Evolutionary conservation across 1,140 invertebrate species (phyloP), one percentile per base, ranked within the genome.

Genomic region (Drosophila watanabei): DNA sequence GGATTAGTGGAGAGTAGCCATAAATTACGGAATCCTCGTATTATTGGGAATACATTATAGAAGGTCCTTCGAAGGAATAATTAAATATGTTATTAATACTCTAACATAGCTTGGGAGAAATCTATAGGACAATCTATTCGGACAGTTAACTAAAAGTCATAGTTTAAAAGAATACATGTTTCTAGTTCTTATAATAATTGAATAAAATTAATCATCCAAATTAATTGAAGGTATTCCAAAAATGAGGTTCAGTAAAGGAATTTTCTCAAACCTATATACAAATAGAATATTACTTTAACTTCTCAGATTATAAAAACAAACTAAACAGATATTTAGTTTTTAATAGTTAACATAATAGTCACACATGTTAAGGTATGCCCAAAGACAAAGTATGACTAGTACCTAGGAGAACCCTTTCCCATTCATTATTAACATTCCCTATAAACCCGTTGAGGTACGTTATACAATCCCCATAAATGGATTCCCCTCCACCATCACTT

Each of bases 1-100:
- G 28, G 32, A 69, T 51, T 68, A 66, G 3, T 14, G 4, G 18
- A 5, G 41, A 41, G n/a, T 43, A 24, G 5, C 16, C 62, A 41
- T 64, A 41, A 20, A 39, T n/a, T n/a, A 14, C 2, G 11, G 16
- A 13, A 28, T 14, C 1, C 24, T 24, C 24, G 24, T 24, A n/a
- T 43, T 32, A 56, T 41, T 20, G 56, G 13, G 28, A 16, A 28
- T 16, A 20, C 14, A 52, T 24, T 51, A 20, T 4, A 2, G 10
- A 2, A 6, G n/a, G 30, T 24, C 5, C 14, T 10, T 10, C 0
- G 13, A 18, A 10, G 2, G 24, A 49, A 33, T 51, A 33, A 33
- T 16, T 49, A 6, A 56, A n/a, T 24, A 0, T 39, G 8, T 11
- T 24, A 24, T 16, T 56, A 6, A 11, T 16, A 1, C 2, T 37